Conservation (phyloP, 92 coral and sea anemone genomes). For the Hydrozoanthus gracilis region DNA sequence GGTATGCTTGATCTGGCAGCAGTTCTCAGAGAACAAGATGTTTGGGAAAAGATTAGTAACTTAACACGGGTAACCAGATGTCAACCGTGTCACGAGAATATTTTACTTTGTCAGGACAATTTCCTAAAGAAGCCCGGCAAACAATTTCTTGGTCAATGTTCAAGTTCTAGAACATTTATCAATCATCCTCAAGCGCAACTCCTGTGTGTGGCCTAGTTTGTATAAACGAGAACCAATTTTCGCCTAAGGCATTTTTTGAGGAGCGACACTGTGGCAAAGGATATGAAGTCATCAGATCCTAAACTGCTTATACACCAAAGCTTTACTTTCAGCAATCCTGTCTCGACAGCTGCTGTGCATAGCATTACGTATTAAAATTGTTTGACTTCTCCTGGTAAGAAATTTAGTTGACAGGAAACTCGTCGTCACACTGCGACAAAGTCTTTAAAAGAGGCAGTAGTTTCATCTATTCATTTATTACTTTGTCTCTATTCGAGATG, state of each 20-base stretch:
- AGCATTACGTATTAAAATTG: not conserved
- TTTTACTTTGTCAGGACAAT: not conserved
- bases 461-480: not conserved
- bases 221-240: not conserved
- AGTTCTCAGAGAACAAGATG: not conserved
- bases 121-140: not conserved
- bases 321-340: not conserved
- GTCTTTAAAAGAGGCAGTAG: not conserved
- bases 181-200: not conserved
- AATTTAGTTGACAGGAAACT: not conserved
- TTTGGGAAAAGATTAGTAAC: not conserved
- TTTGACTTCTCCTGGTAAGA: not conserved
- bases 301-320: slow-evolving; percentile 19
- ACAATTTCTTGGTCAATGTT: not conserved
- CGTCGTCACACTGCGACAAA: not conserved
- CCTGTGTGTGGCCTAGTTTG: not conserved
- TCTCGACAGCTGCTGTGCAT: slow-evolving; percentile 12
- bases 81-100: not conserved
- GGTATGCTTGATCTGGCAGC: not conserved
- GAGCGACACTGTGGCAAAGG: not conserved
- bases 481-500: slow-evolving; percentile 5
- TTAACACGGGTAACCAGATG: not conserved
- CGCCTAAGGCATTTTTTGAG: slow-evolving; percentile 5
- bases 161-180: not conserved
- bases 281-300: slow-evolving; percentile 25